Base-by-base conservation (phyloP, 2,888 invertebrate species). In the Agrotis ipsilon region DNA sequence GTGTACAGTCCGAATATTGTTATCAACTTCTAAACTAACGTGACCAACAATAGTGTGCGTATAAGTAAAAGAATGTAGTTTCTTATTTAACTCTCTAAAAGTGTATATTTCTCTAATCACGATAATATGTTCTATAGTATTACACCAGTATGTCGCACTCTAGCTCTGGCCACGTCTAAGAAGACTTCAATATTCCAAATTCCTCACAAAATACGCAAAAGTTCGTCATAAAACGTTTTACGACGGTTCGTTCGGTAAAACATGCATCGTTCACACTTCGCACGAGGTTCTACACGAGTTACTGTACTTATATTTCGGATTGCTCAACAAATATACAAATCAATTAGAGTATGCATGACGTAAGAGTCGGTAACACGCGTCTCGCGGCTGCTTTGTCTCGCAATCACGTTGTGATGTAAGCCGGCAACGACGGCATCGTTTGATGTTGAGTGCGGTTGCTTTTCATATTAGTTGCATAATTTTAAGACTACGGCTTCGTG, bases 141-240 rank as follows among this genome's bases (percentile, higher is more conserved):
- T 19, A 51, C 52, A 54, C 27, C 45, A 32, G 39, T 67, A 24
- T 19, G 32, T n/a, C 32, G 6, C 55, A 32, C 13, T 32, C 27
- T 27, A 58, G 43, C 27, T 6, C 4, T 39, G 39, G 39, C 11
- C 39, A 39, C 5, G 49, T 59, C 21, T 46, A 16, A 21, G n/a
- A 14, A 18, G 55, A 46, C 13, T 54, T n/a, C 24, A 39, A 51
- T 39, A 39, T 18, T 43, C 45, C 48, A 32, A 51, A 43, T 63
- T 67, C 54, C 46, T 32, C 27, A 39, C 27, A 3, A 54, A 68
- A 67, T 48, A 69, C 69, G 58, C 68, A 55, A 58, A 57, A 57
- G 59, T 11, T 21, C 39, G 19, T 55, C 43, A 71, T 71, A 68
- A 77, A 68, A 57, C 51, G 24, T 51, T 82, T 77, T 77, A 81